Base-by-base conservation (phyloP, 1,140 invertebrate genomes). In the Mizuhopecten yessoensis region DNA sequence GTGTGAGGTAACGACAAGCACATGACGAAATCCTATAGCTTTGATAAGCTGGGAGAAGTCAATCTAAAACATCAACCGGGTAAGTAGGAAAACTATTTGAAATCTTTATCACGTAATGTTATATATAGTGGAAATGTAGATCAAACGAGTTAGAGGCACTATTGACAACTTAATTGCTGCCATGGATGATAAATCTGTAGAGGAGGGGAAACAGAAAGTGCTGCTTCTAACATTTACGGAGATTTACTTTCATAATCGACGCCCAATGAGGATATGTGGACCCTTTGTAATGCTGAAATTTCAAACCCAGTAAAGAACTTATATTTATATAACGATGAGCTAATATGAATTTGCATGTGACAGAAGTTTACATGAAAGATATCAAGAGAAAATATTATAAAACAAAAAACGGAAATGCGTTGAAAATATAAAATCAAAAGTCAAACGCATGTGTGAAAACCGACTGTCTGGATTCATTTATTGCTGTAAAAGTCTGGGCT, bases 401-500 rank as follows among this genome's bases (percentile, higher is more conserved):
- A 75, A 75, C 57, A 75, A 75, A 75, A 75, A 75, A 75, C 57
- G 57, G 57, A 75, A 75, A 75, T 75, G 57, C 57, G 57, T 75
- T 75, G 57, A 75, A 75, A 57, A 57, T 57, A 57, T 57, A 57
- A 75, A 75, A 75, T 75, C 57, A 75, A 75, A 75, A 75, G 57
- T 75, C 57, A 17, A 75, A 29, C 57, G 17, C 57, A 75, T n/a
- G 57, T 75, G 57, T 75, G 57, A 75, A 75, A 75, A 75, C n/a
- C 29, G 57, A 75, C 57, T 75, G 17, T 75, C 57, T 75, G 57
- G 57, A 75, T 75, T 29, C 57, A 75, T n/a, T 75, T 75, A 75
- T 29, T 29, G 57, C 5, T 29, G 57, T 75, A 75, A 75, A 20
- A 75, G 57, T 75, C 23, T 29, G 57, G 23, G 29, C 57, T 75